Percentiles rank a stretch among this genome's conserved stretches.
Evolutionary conservation across 2,888 invertebrate species (phyloP).

Genomic region (Gonocerus acuteangulatus): DNA sequence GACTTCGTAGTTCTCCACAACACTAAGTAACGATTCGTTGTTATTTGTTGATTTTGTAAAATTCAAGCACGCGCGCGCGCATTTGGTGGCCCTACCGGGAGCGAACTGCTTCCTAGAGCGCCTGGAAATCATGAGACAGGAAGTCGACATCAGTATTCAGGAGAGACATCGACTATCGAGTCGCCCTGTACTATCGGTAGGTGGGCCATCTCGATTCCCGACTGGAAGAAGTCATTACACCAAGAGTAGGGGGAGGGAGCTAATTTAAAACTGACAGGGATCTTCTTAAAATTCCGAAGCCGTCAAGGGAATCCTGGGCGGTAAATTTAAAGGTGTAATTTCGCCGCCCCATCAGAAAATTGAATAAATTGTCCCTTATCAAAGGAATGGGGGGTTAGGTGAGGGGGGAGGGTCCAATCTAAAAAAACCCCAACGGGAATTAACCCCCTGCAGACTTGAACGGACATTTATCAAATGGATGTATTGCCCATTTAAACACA

Average conservation of each 20-base stretch:
- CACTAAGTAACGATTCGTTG: too few species aligned
- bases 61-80: too few species aligned
- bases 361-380: conserved; percentile 23
- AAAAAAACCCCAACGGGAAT: conserved; percentile 5
- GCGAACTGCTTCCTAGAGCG: too few species aligned
- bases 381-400: neutral
- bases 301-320: neutral
- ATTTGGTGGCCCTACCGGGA: too few species aligned
- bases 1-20: too few species aligned
- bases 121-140: too few species aligned
- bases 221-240: too few species aligned
- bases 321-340: conserved; percentile 18
- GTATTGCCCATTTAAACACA: conserved; percentile 15
- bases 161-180: too few species aligned
- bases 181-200: too few species aligned
- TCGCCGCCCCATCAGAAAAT: conserved; percentile 7
- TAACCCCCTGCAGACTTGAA: conserved; percentile 1
- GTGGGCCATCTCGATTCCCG: too few species aligned
- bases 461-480: conserved; percentile 9
- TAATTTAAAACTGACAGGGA: conserved; percentile 19
- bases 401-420: neutral
- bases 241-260: neutral
- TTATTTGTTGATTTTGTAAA: too few species aligned
- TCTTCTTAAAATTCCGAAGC: conserved; percentile 17
- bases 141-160: too few species aligned